These are phyloP conservation scores for Coleophora flavipennella DNA, from an alignment of 2,888 invertebrate species.

Conservation along the genomic window DNA sequence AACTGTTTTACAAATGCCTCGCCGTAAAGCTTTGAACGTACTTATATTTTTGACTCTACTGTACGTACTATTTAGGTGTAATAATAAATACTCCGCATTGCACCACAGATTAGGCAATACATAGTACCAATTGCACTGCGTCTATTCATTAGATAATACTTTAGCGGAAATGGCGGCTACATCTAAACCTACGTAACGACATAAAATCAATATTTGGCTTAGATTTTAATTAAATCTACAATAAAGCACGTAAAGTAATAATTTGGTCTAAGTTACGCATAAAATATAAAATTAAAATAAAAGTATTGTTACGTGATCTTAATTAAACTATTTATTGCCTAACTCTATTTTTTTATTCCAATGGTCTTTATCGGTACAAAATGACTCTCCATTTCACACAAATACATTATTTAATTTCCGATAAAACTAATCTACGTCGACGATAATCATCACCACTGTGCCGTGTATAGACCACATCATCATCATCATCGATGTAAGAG, in stretches of 20 bases:
- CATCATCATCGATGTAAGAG: no score
- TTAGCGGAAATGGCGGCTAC: slow-evolving; percentile 53
- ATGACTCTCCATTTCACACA: slow-evolving; percentile 3
- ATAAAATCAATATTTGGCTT: slow-evolving; percentile 72
- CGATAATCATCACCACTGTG: not conserved
- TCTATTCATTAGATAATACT: slow-evolving; percentile 55
- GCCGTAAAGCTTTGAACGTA: no score
- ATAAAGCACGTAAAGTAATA: slow-evolving; percentile 70
- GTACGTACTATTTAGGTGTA: no score
- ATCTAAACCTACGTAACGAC: slow-evolving; percentile 51
- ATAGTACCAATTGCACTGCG: slow-evolving; percentile 51
- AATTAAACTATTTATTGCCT: slow-evolving; percentile 67
- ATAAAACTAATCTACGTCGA: not conserved
- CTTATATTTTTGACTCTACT: no score
- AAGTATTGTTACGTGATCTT: slow-evolving; percentile 60
- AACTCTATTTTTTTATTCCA: slow-evolving; percentile 58
- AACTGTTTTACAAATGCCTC: no score
- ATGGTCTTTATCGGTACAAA: slow-evolving; percentile 30
- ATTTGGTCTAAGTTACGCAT: slow-evolving; percentile 71
- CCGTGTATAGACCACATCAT: no score
- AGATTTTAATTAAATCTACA: slow-evolving; percentile 67
- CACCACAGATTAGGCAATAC: no score
- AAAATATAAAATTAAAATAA: slow-evolving; percentile 37
- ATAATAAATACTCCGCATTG: slow-evolving; percentile 59
- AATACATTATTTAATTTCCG: not conserved